A percentile compares a stretch with the other conserved stretches of the same genome.
These are phyloP conservation scores for Rallus crepitans DNA, from an alignment of 2,797 vertebrate genomes.

Conservation along the genomic window DNA sequence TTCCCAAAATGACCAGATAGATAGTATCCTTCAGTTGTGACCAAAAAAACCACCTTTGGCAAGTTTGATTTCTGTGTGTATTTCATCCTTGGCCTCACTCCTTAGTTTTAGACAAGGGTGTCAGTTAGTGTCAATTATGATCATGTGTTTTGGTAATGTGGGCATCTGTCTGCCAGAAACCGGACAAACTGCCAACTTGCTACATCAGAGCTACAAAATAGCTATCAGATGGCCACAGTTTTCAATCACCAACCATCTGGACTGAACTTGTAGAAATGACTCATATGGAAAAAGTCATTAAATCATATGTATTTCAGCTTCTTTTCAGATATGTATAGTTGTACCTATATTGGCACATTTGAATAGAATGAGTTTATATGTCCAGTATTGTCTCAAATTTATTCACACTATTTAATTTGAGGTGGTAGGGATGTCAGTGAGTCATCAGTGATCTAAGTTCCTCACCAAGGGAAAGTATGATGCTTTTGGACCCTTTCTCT, in stretches of 20 bases:
- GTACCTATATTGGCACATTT: background rate
- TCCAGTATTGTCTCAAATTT: background rate
- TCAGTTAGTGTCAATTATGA: background rate
- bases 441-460: background rate
- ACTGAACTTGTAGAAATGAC: background rate
- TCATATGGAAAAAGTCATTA: background rate
- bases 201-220: background rate
- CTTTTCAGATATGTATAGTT: background rate
- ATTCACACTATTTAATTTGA: background rate
- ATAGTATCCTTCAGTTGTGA: background rate
- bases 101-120: background rate
- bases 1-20: background rate
- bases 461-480: background rate
- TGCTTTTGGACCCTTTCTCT: background rate
- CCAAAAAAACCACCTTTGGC: background rate
- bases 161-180: conserved; percentile 4
- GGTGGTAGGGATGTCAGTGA: background rate
- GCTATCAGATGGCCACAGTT: background rate
- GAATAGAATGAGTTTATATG: background rate
- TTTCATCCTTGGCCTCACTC: background rate
- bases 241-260: background rate
- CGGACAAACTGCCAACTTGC: background rate
- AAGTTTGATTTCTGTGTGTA: background rate
- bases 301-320: background rate
- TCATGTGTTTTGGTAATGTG: background rate